Evolutionary conservation across 2,797 vertebrate genomes (phyloP).

Genomic region (Ptychadena robeensis): DNA sequence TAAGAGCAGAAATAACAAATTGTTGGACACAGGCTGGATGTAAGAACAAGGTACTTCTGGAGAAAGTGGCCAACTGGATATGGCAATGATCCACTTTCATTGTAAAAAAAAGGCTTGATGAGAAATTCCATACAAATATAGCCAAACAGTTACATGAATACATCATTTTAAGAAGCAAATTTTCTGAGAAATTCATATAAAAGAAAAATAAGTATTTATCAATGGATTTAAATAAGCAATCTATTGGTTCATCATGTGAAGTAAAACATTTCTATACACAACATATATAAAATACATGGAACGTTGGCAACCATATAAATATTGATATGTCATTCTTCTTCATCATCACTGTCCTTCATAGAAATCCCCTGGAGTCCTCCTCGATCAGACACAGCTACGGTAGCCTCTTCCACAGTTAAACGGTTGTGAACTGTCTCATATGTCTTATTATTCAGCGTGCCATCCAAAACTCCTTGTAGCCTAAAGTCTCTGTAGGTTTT

Average conservation of each 20-base stretch:
- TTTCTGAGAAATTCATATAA: conserved; percentile 5
- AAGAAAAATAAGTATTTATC: not conserved
- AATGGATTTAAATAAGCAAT: conserved; percentile 3
- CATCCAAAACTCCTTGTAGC: conserved; percentile 90
- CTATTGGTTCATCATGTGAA: conserved; percentile 43
- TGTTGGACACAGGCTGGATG: conserved; percentile 59
- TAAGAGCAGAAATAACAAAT: conserved; percentile 66
- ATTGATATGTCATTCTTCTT: conserved; percentile 79
- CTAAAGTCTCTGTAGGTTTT: conserved; percentile 95
- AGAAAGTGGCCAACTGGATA: conserved; percentile 24
- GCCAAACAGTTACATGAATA: not conserved
- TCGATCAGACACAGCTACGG: conserved; percentile 82
- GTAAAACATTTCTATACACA: conserved; percentile 51
- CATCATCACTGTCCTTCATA: conserved; percentile 96
- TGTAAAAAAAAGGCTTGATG: not conserved
- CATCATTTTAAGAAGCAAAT: not conserved
- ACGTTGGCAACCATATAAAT: conserved; percentile 27
- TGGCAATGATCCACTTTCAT: not conserved
- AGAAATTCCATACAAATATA: not conserved
- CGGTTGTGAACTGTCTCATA: conserved; percentile 91
- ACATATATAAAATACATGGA: conserved; percentile 4
- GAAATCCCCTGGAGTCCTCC: conserved; percentile 91
- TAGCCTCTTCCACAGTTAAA: conserved; percentile 91
- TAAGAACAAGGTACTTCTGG: conserved; percentile 63
- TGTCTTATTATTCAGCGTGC: conserved; percentile 87